Conservation (phyloP, 2,888 invertebrate genomes). For the Sarcophaga variegata region DNA sequence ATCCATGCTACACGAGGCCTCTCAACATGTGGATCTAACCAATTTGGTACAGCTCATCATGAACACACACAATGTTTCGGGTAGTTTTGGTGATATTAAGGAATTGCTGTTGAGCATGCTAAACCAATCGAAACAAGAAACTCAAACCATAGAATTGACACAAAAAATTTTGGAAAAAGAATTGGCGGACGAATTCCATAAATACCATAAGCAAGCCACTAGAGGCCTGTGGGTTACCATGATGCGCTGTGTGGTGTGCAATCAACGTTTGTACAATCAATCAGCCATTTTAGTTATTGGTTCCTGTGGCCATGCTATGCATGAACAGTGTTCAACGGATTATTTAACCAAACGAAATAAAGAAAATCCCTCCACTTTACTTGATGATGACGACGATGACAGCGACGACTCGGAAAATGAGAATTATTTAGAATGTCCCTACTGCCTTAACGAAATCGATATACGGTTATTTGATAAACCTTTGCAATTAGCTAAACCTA, state of each 20-base stretch:
- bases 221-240: conserved; percentile 81
- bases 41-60: conserved; percentile 85
- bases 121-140: conserved; percentile 89
- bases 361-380: conserved; percentile 33
- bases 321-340: conserved; percentile 76
- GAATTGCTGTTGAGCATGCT: conserved; percentile 86
- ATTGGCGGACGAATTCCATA: conserved; percentile 83
- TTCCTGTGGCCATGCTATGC: conserved; percentile 80
- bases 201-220: conserved; percentile 74
- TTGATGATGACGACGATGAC: conserved; percentile 26
- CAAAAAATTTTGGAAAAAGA: conserved; percentile 86
- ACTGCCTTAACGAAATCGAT: conserved; percentile 74
- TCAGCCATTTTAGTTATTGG: conserved; percentile 76
- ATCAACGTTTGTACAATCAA: conserved; percentile 79
- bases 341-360: conserved; percentile 18
- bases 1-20: conserved; percentile 83
- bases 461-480: conserved; percentile 71
- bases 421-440: conserved; percentile 75
- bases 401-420: conserved; percentile 11
- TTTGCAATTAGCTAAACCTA: conserved; percentile 76
- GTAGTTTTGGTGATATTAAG: conserved; percentile 85
- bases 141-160: conserved; percentile 87
- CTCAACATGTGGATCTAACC: conserved; percentile 84
- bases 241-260: conserved; percentile 79
- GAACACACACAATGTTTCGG: conserved; percentile 82